Evolutionary conservation across 2,888 invertebrate genomes (phyloP), one percentile per base, ranked within the genome.

Genomic region (Cotesia congregata): DNA sequence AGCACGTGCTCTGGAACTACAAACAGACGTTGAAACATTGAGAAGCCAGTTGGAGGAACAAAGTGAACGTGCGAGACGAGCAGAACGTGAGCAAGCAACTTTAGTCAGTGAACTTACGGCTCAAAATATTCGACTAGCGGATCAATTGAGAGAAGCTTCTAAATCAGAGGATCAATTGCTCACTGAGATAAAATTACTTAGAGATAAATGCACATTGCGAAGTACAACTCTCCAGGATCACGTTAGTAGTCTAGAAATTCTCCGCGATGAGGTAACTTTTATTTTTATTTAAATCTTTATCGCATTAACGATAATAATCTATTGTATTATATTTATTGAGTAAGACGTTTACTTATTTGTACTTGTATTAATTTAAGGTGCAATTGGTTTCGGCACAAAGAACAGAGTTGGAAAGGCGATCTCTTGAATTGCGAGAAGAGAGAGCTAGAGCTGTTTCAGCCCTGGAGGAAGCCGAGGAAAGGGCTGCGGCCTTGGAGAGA

Each of bases 381-480:
- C 94, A 95, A 83, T 89, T 97, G 84, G 93, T 97, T 80, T 93
- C 94, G 41, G 95, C 96, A 83, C 95, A 96, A 88, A 95, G 95
- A 85, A 91, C 93, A 74, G 97, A 98, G 83, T 90, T 98, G 83
- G 98, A 98, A 89, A 92, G 94, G 87, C 92, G 96, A 84, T 92
- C 98, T 80, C 93, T 94, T 79, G 91, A 92, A 80, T 91, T 96
- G 6, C 92, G 94, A 15, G 93, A 94, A 78, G 97, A 98, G 89
- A 93, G 97, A 82, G 96, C 97, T 79, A 93, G 93, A 79, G 91
- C 97, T 73, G 92, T 93, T 72, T 93, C 94, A 72, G 95, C 95
- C 78, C 91, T 98, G 76, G 98, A 98, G 80, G 97, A 98, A 89
- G 95, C 97, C 61, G 95, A 95, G 74, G 97, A 98, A 90, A 93